Base-by-base conservation (phyloP, 2,797 vertebrate species). In the Atherinosoma microstoma region DNA sequence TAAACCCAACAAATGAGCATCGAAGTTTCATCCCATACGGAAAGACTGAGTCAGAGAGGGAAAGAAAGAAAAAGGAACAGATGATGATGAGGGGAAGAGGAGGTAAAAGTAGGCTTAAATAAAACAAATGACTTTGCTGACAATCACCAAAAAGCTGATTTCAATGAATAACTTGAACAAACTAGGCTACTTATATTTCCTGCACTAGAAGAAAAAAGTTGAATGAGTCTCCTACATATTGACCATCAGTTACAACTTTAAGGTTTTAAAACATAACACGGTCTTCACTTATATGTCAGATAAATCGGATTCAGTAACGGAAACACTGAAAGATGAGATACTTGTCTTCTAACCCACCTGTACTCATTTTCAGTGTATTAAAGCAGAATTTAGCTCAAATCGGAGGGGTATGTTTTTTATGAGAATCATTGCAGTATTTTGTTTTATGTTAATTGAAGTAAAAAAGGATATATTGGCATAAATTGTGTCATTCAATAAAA, bases 11-110 rank as follows among this genome's bases (percentile, higher is more conserved):
- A 83, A 83, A 74, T 3, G 59, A 82, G 51, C 36, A 80, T 30
- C 53, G 70, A 51, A 70, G 61, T 57, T 53, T 82, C 5, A 60
- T 80, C 77, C 67, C 34, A 57, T 36, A 75, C n/a, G 79, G 83
- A 91, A 87, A 87, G 20, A 86, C 20, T 71, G 73, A 90, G 79
- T 86, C 60, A 84, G 57, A 61, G 70, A 76, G 36, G 63, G 54
- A 80, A 68, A 73, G 29, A 73, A 67, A 71, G 57, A 51, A 30
- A 72, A 71, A 73, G 16, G 15, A 47, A 47, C 3, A 27, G 56
- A 54, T 67, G 51, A 36, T 64, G 54, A 22, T 35, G 27, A 70
- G 16, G 51, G 1, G 9, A 53, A 60, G 29, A 16, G 18, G 49
- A 22, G 24, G 15, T 58, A 27, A 71, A 64, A 72, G 22, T 1